Conservation (phyloP, 2,888 invertebrate genomes). For the Teinopalpus imperialis region DNA sequence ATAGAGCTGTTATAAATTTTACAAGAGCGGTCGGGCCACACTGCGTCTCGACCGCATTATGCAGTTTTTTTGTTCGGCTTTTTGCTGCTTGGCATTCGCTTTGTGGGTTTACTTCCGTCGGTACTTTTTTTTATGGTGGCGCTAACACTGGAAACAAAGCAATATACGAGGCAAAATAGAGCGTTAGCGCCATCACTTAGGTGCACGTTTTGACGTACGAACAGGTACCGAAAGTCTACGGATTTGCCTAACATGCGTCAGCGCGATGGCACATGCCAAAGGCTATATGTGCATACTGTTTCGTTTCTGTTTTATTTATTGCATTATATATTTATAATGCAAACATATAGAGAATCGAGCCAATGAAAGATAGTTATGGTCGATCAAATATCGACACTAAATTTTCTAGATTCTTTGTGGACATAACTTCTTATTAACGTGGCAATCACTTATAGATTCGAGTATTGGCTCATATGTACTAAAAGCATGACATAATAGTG, state of each 20-base stretch:
- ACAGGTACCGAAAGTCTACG: constrained; percentile 29
- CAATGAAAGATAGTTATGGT: constrained; percentile 21
- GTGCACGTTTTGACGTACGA: constrained; percentile 29
- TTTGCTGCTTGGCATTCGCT: constrained; percentile 74
- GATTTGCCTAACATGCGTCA: constrained; percentile 38
- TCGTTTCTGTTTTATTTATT: constrained; percentile 22
- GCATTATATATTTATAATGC: constrained; percentile 26
- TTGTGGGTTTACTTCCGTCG: constrained; percentile 78
- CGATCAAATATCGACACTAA: constrained; percentile 16
- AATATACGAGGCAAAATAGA: constrained; percentile 46
- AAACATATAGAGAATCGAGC: constrained; percentile 18
- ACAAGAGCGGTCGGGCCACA: constrained; percentile 69
- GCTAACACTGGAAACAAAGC: constrained; percentile 70
- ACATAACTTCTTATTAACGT: no score
- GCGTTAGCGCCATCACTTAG: constrained; percentile 54
- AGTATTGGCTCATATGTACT: no score
- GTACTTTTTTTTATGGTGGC: constrained; percentile 71
- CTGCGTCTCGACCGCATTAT: constrained; percentile 68
- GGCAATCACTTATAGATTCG: no score
- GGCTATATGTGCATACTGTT: constrained; percentile 26
- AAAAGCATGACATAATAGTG: no score
- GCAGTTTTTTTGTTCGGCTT: constrained; percentile 68
- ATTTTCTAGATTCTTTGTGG: constrained; percentile 16
- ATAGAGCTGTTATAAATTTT: constrained; percentile 81
- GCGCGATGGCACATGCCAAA: constrained; percentile 37